Evolutionary conservation across 2,888 invertebrate species (phyloP).

Genomic region (Neria commutata): DNA sequence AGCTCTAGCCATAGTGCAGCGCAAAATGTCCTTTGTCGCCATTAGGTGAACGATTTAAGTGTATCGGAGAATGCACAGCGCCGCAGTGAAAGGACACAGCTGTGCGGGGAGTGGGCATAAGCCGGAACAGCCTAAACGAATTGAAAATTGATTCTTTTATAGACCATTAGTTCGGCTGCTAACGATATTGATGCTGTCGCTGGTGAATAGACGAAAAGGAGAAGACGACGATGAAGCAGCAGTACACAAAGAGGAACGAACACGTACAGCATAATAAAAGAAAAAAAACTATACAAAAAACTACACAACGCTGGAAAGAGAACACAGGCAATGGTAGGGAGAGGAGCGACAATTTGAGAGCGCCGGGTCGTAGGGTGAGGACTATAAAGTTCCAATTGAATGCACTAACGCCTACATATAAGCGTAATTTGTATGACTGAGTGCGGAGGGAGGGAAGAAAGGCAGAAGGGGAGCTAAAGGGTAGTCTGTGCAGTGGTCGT

Average conservation of each 20-base stretch:
- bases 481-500: too few relatives aligned
- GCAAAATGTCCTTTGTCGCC: slow-evolving; percentile 1
- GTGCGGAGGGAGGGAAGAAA: too few relatives aligned
- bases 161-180: slow-evolving; percentile 56
- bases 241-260: neutral
- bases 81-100: neutral
- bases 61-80: neutral
- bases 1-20: neutral
- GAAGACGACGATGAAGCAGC: neutral
- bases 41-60: neutral
- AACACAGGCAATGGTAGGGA: neutral
- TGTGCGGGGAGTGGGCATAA: neutral
- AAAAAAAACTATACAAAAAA: neutral
- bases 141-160: slow-evolving; percentile 57
- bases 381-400: slow-evolving; percentile 44
- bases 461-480: too few relatives aligned
- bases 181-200: slow-evolving; percentile 24
- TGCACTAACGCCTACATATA: slow-evolving; percentile 54
- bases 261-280: neutral
- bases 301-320: too few relatives aligned
- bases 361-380: neutral
- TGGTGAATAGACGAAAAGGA: neutral
- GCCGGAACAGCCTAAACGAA: slow-evolving; percentile 47
- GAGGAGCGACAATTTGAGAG: slow-evolving; percentile 29
- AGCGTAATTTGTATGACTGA: slow-evolving; percentile 20